Conservation (phyloP, 2,888 invertebrate genomes). For the Sphaerophoria taeniata region DNA sequence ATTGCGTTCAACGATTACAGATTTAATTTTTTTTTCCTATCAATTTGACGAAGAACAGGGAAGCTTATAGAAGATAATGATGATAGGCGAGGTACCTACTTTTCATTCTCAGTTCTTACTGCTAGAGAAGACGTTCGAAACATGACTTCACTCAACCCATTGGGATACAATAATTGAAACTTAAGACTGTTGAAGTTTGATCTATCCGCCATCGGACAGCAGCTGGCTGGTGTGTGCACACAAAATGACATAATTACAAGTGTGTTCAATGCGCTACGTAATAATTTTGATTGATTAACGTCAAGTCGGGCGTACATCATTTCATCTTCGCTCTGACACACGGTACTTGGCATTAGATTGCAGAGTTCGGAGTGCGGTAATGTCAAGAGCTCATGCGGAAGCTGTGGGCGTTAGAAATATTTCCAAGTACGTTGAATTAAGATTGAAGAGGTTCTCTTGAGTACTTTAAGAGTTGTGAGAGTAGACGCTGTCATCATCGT, state of each 20-base stretch:
- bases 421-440: background rate
- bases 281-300: slow-evolving; percentile 57
- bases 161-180: slow-evolving; percentile 53
- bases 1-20: slow-evolving; percentile 44
- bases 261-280: slow-evolving; percentile 31
- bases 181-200: slow-evolving; percentile 60
- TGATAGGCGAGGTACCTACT: slow-evolving; percentile 5
- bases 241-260: slow-evolving; percentile 72
- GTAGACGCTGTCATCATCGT: slow-evolving; percentile 22
- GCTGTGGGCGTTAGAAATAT: background rate
- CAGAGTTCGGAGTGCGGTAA: slow-evolving; percentile 29
- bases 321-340: background rate
- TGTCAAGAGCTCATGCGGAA: background rate
- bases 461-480: background rate
- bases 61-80: slow-evolving; percentile 18
- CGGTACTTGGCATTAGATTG: slow-evolving; percentile 47
- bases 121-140: slow-evolving; percentile 4
- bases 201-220: background rate
- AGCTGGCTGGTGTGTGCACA: slow-evolving; percentile 11
- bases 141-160: slow-evolving; percentile 60
- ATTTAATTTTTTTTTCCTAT: slow-evolving; percentile 49
- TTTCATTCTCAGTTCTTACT: slow-evolving; percentile 12
- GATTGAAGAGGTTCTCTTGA: slow-evolving; percentile 19
- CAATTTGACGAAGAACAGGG: slow-evolving; percentile 1
- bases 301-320: slow-evolving; percentile 46